Conservation (phyloP, 2,888 invertebrate species). For the Machimus atricapillus region DNA sequence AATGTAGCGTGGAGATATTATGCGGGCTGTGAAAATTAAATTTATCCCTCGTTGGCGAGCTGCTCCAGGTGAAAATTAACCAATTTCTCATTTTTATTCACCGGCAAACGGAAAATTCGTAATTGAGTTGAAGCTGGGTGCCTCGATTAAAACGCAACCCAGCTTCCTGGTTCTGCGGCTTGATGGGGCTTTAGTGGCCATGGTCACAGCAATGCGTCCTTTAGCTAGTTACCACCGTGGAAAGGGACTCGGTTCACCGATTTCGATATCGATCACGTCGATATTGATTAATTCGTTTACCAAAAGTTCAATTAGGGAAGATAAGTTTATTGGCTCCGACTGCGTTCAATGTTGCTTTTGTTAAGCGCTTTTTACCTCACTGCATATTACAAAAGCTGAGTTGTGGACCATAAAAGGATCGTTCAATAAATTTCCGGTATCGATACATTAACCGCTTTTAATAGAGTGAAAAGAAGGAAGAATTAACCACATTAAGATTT, state of each 20-base stretch:
- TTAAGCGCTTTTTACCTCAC: not conserved
- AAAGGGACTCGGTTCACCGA: not conserved
- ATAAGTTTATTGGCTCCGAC: not conserved
- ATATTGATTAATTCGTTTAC: not conserved
- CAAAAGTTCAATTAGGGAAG: not conserved
- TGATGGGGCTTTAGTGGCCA: not conserved
- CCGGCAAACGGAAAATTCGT: conserved; percentile 3
- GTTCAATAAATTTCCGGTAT: not conserved
- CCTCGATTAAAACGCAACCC: not conserved
- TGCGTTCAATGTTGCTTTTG: not conserved
- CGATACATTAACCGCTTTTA: not conserved
- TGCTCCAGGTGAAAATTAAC: conserved; percentile 37
- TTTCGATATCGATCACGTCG: not conserved
- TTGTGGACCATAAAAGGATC: not conserved
- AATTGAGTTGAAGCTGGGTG: conserved; percentile 6
- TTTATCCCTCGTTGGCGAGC: conserved; percentile 28
- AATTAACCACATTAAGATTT: not conserved
- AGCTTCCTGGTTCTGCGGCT: not conserved
- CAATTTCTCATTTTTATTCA: conserved; percentile 29
- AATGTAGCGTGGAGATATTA: conserved; percentile 32
- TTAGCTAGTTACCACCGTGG: not conserved
- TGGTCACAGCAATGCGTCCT: not conserved
- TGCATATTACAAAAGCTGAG: not conserved
- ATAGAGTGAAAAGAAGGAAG: not conserved
- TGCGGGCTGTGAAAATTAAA: conserved; percentile 33